Conservation (phyloP, 2,797 vertebrate genomes). For the Knipowitschia caucasica region DNA sequence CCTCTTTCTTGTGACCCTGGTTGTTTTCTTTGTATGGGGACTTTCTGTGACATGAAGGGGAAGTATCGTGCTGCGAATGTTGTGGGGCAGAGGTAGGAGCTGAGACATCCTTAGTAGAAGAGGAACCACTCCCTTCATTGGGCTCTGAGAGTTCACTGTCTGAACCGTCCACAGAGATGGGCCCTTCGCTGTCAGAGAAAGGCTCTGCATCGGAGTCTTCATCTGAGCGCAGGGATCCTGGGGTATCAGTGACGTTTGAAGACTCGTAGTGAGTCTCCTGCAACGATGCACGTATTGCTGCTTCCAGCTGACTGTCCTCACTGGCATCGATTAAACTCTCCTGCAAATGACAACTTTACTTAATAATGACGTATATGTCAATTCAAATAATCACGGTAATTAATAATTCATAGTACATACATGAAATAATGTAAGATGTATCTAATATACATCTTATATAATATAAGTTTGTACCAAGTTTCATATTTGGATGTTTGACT, state of each 20-base stretch:
- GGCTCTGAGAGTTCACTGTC: constrained; percentile 80
- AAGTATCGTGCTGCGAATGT: constrained; percentile 67
- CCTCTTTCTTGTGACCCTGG: constrained; percentile 89
- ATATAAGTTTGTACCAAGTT: too few species aligned
- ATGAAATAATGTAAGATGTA: too few species aligned
- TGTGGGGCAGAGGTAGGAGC: constrained; percentile 49
- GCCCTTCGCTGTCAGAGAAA: constrained; percentile 96
- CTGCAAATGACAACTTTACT: constrained; percentile 64
- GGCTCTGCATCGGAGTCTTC: constrained; percentile 94
- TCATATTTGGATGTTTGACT: too few species aligned
- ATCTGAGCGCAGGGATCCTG: constrained; percentile 77
- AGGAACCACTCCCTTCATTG: constrained; percentile 55
- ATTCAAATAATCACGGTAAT: constrained; percentile 3
- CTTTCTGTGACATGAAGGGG: constrained; percentile 83
- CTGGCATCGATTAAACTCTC: constrained; percentile 98
- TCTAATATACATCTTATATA: too few species aligned
- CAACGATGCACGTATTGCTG: constrained; percentile 93
- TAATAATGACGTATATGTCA: constrained; percentile 19
- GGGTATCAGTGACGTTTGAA: constrained; percentile 80
- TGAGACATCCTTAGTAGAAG: constrained; percentile 51
- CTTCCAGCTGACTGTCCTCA: constrained; percentile 98
- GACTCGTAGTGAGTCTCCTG: constrained; percentile 98
- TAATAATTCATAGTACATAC: too few species aligned
- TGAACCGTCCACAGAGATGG: constrained; percentile 94
- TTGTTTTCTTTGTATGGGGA: constrained; percentile 91